A percentile compares a stretch with the other conserved stretches of the same genome.
These are phyloP conservation scores for Zootoca vivipara DNA, from an alignment of 2,113 vertebrate species.

Conservation along the genomic window DNA sequence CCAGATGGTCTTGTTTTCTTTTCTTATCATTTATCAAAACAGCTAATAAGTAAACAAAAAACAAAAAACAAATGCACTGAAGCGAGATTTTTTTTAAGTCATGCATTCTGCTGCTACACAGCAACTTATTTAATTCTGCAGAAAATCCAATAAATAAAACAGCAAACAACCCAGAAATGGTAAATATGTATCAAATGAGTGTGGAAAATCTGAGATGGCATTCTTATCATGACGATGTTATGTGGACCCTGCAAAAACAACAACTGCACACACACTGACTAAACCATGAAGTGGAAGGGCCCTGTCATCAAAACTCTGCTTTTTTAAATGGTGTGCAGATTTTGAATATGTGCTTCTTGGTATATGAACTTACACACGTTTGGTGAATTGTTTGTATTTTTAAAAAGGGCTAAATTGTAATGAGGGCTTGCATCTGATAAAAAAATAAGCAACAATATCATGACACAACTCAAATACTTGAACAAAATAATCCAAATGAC, in stretches of 20 bases:
- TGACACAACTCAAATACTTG: background rate
- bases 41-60: background rate
- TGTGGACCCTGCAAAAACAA: too few relatives aligned
- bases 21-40: constrained; percentile 25
- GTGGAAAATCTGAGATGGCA: too few relatives aligned
- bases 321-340: constrained; percentile 36
- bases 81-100: too few relatives aligned
- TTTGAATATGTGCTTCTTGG: background rate
- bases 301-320: background rate
- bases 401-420: background rate
- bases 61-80: constrained; percentile 30
- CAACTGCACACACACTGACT: too few relatives aligned
- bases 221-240: too few relatives aligned
- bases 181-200: too few relatives aligned
- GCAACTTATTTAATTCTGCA: too few relatives aligned
- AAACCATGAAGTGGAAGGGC: too few relatives aligned
- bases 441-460: background rate
- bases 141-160: too few relatives aligned
- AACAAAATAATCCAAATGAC: background rate
- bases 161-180: too few relatives aligned
- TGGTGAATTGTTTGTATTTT: background rate
- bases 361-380: background rate
- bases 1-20: background rate
- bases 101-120: too few relatives aligned
- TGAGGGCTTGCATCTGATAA: too few relatives aligned